phyloP scores from a whole-genome alignment of 2,797 vertebrate species.

The Sebastes glaucus region DNA sequence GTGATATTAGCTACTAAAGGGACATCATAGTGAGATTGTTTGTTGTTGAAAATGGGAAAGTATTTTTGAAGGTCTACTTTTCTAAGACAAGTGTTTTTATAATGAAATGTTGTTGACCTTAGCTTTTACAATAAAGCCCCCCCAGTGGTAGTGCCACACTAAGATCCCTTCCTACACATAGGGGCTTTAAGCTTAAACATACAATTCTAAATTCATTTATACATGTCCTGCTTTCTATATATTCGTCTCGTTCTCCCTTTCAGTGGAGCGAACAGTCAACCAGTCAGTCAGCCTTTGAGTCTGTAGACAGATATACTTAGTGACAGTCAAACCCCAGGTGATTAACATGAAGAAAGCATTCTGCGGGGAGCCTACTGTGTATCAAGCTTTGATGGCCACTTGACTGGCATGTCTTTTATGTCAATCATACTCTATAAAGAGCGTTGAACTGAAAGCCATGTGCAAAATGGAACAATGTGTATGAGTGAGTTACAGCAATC shows the following conservation, averaged over 20 bases:
- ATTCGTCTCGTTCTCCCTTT: neutral
- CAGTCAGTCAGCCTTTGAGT: neutral
- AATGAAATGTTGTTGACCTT: rapidly evolving
- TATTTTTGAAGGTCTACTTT: too few species aligned
- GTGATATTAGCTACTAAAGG: too few species aligned
- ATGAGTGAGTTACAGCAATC: neutral
- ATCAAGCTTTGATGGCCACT: neutral
- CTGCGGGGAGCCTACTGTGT: neutral
- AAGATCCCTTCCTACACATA: too few species aligned
- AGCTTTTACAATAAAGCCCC: too few species aligned
- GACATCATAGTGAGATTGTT: too few species aligned
- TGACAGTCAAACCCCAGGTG: constrained; percentile 27
- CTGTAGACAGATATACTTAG: constrained; percentile 4
- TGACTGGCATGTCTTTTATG: neutral
- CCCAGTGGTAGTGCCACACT: too few species aligned
- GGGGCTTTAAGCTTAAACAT: too few species aligned
- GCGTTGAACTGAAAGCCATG: neutral
- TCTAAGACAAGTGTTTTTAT: too few species aligned
- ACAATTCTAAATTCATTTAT: too few species aligned
- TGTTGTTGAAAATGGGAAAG: too few species aligned
- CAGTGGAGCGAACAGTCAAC: neutral
- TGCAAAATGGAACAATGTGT: neutral
- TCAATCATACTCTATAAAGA: neutral
- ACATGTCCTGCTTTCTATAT: too few species aligned
- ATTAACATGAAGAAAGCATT: neutral